These are phyloP conservation scores for Volucella inflata DNA, from an alignment of 2,888 invertebrate species.

Conservation along the genomic window DNA sequence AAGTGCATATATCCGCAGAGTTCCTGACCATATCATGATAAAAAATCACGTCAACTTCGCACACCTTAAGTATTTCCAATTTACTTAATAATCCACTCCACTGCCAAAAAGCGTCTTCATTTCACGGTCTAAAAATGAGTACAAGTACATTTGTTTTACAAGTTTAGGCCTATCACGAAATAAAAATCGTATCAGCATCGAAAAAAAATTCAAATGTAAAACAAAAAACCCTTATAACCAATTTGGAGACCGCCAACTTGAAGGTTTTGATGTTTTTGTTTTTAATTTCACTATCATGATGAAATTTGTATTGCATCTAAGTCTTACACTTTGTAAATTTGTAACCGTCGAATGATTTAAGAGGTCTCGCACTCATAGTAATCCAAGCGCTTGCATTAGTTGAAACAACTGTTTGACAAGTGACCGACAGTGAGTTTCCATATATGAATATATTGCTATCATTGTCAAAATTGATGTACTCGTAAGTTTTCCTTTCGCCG, in stretches of 20 bases:
- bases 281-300: background rate
- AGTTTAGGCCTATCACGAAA: background rate
- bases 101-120: conserved; percentile 1
- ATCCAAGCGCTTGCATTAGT: background rate
- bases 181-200: background rate
- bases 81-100: conserved; percentile 19
- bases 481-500: background rate
- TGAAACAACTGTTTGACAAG: conserved; percentile 20
- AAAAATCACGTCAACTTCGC: background rate
- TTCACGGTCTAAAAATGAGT: conserved; percentile 12
- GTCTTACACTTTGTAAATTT: background rate
- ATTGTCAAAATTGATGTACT: background rate
- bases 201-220: background rate
- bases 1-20: no score
- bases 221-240: background rate
- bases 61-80: background rate
- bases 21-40: background rate
- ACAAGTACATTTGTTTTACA: no score
- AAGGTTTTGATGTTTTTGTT: background rate
- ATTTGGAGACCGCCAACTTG: background rate
- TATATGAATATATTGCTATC: conserved; percentile 28
- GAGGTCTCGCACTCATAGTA: background rate
- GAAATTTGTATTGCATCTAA: background rate
- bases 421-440: conserved; percentile 31
- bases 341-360: background rate